Base-by-base conservation (phyloP, 1,140 invertebrate genomes). In the Lerema accius region DNA sequence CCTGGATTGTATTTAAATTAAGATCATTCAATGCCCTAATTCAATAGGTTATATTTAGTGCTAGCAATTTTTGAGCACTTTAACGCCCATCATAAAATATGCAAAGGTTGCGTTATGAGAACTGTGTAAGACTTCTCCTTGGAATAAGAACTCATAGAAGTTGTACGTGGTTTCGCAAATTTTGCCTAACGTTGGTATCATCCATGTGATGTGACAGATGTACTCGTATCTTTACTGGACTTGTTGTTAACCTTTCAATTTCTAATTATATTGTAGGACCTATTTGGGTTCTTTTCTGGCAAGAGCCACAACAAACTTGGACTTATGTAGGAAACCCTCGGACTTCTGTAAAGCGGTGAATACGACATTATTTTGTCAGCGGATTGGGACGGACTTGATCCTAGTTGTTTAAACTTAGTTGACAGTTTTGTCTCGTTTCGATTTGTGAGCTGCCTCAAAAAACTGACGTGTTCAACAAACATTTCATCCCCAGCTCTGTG, bases 61-160 rank as follows among this genome's bases (percentile, higher is more conserved):
- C 3, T 49, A 7, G 46, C 49, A 11, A 17, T 56, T 13, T 37
- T 55, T 2, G 37, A 35, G 1, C 35, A 55, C 3, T 55, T 55
- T 10, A 55, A 55, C 6, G 39, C 53, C 3, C 53, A 56, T 5
- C 17, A n/a, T n/a, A n/a, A n/a, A n/a, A 56, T n/a, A 9, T 11
- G 0, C 39, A 56, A 10, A 43, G 26, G 39, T 17, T 56, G 5
- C n/a, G 39, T 1, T 43, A 37, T 0, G 3, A 13, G 0, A 32
- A n/a, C 5, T 42, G 37, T 14, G 39, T 9, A 55, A 6, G 32
- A 23, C 11, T 26, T 17, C 43, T 13, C 37, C 37, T 39, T 39
- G 13, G 28, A 3, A 7, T 32, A 32, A 4, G 4, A 9, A 7
- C 28, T 32, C 4, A 32, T 7, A 1, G 3, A 32, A 1, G 28